These are phyloP conservation scores for Cancer borealis DNA, from an alignment of 2,888 invertebrate species.

Conservation along the genomic window DNA sequence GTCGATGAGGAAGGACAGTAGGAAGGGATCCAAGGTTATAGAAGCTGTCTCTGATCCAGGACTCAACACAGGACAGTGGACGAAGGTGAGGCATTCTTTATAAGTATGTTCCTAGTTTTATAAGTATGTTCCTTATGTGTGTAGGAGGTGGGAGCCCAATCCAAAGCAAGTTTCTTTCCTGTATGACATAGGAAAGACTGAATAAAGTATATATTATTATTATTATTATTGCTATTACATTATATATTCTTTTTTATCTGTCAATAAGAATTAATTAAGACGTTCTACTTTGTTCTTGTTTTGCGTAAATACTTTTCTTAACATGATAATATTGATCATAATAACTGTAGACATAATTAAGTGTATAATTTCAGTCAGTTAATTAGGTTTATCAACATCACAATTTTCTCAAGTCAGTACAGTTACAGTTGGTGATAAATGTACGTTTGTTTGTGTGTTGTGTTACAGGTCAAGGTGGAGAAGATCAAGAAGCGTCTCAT, in stretches of 20 bases:
- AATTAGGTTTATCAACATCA: background rate
- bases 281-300: background rate
- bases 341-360: background rate
- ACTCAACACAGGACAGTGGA: constrained; percentile 76
- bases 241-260: background rate
- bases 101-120: no score
- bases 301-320: background rate
- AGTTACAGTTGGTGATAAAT: background rate
- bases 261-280: background rate
- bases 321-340: background rate
- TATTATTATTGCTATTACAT: no score
- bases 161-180: background rate
- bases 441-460: background rate
- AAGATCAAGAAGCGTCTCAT: constrained; percentile 61
- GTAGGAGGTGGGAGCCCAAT: no score
- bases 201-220: no score
- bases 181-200: background rate
- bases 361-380: background rate
- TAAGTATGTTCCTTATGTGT: no score
- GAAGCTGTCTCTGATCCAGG: constrained; percentile 68
- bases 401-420: background rate
- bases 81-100: constrained; percentile 63
- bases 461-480: constrained; percentile 67
- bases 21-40: constrained; percentile 46
- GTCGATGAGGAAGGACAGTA: constrained; percentile 62